Conservation (phyloP, 2,797 vertebrate species). For the Manis crassicaudata region DNA sequence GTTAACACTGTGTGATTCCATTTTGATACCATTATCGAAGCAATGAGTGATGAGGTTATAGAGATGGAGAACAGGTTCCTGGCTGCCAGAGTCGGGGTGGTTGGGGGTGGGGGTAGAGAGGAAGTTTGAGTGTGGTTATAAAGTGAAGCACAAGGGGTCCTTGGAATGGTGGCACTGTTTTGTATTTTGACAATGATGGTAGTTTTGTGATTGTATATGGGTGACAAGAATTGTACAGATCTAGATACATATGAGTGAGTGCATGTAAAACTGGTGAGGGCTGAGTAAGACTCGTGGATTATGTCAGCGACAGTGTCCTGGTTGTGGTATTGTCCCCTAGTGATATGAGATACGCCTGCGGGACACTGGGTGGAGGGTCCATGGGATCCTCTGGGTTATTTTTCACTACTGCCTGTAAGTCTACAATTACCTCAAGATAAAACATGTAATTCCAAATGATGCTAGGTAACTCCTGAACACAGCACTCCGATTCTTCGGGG, state of each 20-base stretch:
- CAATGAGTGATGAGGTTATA: not conserved
- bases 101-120: not conserved
- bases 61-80: not conserved
- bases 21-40: not conserved
- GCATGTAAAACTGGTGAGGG: not conserved
- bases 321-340: not conserved
- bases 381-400: not conserved
- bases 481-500: not conserved
- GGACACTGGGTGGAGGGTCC: not conserved
- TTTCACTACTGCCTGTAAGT: not conserved
- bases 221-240: not conserved
- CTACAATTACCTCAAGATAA: not conserved
- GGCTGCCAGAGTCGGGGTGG: not conserved
- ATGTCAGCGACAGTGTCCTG: not conserved
- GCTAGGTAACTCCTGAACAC: not conserved
- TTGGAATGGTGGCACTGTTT: not conserved
- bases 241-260: not conserved
- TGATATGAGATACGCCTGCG: not conserved
- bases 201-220: not conserved
- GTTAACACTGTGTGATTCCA: not conserved
- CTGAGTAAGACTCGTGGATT: not conserved
- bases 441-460: not conserved
- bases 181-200: not conserved
- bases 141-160: not conserved
- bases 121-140: not conserved